phyloP scores from a whole-genome alignment of 2,113 vertebrate species.

The Hippocampus mohnikei region DNA sequence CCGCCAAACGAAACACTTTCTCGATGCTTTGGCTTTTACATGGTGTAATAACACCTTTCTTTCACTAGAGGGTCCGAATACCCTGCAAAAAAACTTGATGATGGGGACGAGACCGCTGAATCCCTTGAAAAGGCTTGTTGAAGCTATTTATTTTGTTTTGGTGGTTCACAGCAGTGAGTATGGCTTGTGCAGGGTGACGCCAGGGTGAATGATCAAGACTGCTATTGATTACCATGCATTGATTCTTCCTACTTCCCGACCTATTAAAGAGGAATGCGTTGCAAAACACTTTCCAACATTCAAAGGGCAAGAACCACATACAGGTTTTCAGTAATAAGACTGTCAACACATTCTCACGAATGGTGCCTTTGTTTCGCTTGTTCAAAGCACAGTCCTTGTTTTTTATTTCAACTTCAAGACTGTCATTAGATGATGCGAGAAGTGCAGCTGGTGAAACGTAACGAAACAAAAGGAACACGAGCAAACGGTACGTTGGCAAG shows the following conservation, averaged over 20 bases:
- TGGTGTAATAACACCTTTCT: background rate
- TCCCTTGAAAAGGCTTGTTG: background rate
- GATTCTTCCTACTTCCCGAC: background rate
- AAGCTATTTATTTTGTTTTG: background rate
- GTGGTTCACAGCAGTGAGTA: background rate
- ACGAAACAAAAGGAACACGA: background rate
- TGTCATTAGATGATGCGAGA: background rate
- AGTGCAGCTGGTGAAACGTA: slow-evolving; percentile 10
- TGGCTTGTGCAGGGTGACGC: slow-evolving; percentile 10
- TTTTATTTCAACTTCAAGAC: slow-evolving; percentile 18
- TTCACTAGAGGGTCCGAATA: background rate
- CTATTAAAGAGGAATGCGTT: background rate
- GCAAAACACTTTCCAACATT: background rate
- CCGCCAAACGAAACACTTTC: background rate
- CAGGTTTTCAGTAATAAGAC: background rate
- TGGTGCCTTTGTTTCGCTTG: background rate
- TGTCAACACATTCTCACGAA: background rate
- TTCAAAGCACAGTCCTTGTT: background rate
- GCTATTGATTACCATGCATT: background rate
- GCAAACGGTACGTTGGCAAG: background rate
- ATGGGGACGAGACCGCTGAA: background rate
- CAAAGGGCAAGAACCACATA: background rate
- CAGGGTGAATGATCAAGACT: slow-evolving; percentile 25
- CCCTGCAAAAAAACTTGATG: background rate
- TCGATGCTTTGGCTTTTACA: background rate